phyloP scores from a whole-genome alignment of 2,113 vertebrate species.

The Microcebus jonahi region DNA sequence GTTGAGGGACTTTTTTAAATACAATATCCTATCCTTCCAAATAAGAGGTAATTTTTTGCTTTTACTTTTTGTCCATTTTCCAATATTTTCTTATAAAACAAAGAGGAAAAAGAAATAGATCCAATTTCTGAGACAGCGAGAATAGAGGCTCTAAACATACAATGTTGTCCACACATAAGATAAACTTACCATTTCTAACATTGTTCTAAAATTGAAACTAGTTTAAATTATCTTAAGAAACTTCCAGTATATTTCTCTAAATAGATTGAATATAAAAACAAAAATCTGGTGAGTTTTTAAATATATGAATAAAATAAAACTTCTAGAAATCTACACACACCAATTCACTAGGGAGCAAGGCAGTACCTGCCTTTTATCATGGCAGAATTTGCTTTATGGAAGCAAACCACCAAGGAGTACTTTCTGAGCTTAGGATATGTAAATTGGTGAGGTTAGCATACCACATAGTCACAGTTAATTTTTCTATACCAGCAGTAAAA shows the following conservation, averaged over 20 bases:
- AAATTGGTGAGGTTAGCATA: not conserved
- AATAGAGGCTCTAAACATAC: not conserved
- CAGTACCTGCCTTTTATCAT: not conserved
- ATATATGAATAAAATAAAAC: not conserved
- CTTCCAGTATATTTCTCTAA: not conserved
- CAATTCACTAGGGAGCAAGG: not conserved
- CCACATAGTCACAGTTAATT: not conserved
- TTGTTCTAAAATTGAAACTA: constrained; percentile 25
- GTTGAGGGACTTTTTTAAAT: not conserved
- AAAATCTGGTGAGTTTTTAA: not conserved
- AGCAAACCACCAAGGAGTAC: not conserved
- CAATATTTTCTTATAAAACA: constrained; percentile 17
- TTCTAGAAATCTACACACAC: not conserved
- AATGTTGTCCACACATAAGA: not conserved
- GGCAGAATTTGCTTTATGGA: not conserved
- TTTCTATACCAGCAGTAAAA: constrained; percentile 28
- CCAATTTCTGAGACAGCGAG: not conserved
- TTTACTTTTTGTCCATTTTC: not conserved
- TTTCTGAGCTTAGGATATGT: not conserved
- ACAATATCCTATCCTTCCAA: constrained; percentile 14
- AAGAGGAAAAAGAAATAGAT: not conserved
- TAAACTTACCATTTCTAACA: not conserved
- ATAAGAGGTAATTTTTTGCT: not conserved
- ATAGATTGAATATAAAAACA: not conserved
- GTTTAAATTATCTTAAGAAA: constrained; percentile 9